A percentile compares a stretch with the other conserved stretches of the same genome.
These are phyloP conservation scores for Morinoia aosen DNA, from an alignment of 2,888 invertebrate genomes.

Conservation along the genomic window DNA sequence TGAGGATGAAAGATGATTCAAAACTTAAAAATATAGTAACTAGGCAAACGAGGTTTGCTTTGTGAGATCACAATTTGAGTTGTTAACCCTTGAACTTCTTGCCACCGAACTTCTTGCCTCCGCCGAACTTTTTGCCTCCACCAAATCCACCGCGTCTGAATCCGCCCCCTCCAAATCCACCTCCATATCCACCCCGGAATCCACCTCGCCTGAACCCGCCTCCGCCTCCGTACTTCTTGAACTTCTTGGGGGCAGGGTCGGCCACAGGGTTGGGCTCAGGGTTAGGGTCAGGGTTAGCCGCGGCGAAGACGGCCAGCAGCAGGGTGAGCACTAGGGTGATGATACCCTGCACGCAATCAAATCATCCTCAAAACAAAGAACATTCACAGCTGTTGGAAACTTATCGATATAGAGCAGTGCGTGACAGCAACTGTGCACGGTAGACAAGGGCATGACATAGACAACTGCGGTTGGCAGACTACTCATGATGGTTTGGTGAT, in stretches of 20 bases:
- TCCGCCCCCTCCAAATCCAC: slow-evolving; percentile 6
- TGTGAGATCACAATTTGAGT: neutral
- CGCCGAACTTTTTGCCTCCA: slow-evolving; percentile 24
- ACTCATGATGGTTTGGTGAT: too few species aligned
- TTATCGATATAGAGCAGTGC: too few species aligned
- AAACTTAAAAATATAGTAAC: neutral
- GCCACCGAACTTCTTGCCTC: neutral
- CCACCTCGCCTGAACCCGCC: neutral
- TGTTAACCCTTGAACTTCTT: slow-evolving; percentile 25
- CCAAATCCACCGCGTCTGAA: slow-evolving; percentile 31
- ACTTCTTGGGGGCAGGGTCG: neutral
- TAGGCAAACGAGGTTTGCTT: neutral
- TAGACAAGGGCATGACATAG: too few species aligned
- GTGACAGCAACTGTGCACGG: too few species aligned
- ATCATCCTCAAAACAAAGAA: neutral
- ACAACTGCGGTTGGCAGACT: too few species aligned
- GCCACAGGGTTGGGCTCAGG: neutral
- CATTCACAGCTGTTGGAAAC: too few species aligned
- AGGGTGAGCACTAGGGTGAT: slow-evolving; percentile 25
- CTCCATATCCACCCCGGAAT: neutral
- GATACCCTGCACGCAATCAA: neutral
- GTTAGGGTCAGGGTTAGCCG: slow-evolving; percentile 31
- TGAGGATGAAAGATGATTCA: neutral
- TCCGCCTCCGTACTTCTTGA: neutral
- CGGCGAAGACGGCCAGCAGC: slow-evolving; percentile 18